Evolutionary conservation across 2,113 vertebrate species (phyloP).

Genomic region (Holacanthus passer): DNA sequence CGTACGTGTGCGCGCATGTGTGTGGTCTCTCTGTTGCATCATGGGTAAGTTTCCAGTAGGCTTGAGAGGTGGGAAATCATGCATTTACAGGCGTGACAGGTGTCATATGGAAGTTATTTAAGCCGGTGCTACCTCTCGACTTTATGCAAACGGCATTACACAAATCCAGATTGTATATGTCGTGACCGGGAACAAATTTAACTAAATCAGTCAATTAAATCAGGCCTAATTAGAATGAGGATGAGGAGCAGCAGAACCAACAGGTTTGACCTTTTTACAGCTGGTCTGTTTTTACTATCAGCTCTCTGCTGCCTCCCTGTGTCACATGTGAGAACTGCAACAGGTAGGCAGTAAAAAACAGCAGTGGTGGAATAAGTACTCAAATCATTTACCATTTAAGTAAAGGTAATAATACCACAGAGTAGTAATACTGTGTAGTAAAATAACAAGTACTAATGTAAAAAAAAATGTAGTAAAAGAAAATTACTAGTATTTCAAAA

Average conservation of each 20-base stretch:
- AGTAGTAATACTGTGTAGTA: too few relatives aligned
- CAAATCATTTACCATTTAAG: too few relatives aligned
- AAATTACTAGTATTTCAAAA: too few relatives aligned
- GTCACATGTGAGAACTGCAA: not conserved
- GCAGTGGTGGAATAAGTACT: too few relatives aligned
- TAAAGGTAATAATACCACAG: too few relatives aligned
- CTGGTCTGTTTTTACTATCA: not conserved
- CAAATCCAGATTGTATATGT: not conserved
- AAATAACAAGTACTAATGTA: too few relatives aligned
- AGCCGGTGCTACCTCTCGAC: not conserved
- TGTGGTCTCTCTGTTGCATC: conserved; percentile 47
- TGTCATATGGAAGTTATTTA: conserved; percentile 17
- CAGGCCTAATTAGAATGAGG: conserved; percentile 38
- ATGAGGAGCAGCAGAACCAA: conserved; percentile 20
- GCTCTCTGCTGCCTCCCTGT: conserved; percentile 59
- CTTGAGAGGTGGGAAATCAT: conserved; percentile 7
- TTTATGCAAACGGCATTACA: not conserved
- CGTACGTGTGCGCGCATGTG: conserved; percentile 28
- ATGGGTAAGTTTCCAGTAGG: conserved; percentile 24
- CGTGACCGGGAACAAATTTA: conserved; percentile 16
- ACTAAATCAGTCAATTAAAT: conserved; percentile 51
- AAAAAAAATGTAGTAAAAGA: too few relatives aligned
- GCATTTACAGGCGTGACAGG: conserved; percentile 1
- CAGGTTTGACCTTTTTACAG: conserved; percentile 7
- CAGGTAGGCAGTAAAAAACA: too few relatives aligned